A percentile compares a stretch with the other conserved stretches of the same genome.
These are phyloP conservation scores for Tokudaia tokunoshimensis DNA, from an alignment of 2,797 vertebrate species.

Conservation along the genomic window DNA sequence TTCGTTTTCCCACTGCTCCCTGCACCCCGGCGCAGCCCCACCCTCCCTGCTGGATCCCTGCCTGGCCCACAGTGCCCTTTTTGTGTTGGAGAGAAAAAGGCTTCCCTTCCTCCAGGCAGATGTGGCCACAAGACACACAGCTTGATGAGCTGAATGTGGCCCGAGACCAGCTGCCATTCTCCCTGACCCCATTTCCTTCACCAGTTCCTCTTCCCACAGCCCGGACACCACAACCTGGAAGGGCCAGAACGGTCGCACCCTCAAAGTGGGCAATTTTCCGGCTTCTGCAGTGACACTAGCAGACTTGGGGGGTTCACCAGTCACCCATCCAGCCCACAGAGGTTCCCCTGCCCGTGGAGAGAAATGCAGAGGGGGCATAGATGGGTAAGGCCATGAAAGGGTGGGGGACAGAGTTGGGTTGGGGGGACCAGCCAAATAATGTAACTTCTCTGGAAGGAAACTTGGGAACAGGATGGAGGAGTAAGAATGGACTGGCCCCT, in stretches of 20 bases:
- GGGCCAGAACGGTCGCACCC: slow-evolving; percentile 93
- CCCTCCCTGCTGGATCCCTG: slow-evolving; percentile 3
- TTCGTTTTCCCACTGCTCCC: not conserved
- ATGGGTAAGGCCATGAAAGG: slow-evolving; percentile 87
- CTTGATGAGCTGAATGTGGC: not conserved
- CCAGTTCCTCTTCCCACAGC: slow-evolving; percentile 82
- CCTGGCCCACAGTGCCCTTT: slow-evolving; percentile 11
- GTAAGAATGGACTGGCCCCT: not conserved
- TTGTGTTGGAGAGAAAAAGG: slow-evolving; percentile 29
- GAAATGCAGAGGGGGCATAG: slow-evolving; percentile 84
- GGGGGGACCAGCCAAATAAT: not conserved
- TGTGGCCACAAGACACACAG: not conserved
- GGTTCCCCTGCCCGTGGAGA: slow-evolving; percentile 64
- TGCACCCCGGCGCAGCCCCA: not conserved
- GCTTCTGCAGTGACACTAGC: slow-evolving; percentile 78
- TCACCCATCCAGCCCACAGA: slow-evolving; percentile 47
- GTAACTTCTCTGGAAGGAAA: not conserved
- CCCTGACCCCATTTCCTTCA: not conserved
- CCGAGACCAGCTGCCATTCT: not conserved
- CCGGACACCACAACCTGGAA: slow-evolving; percentile 92
- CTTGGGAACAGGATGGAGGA: not conserved
- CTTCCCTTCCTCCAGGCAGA: slow-evolving; percentile 35
- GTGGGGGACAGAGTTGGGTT: not conserved
- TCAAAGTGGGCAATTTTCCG: slow-evolving; percentile 91
- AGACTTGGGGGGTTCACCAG: not conserved